Percentiles rank a stretch among this genome's conserved stretches.
These are phyloP conservation scores for Cataglyphis rosenhaueri DNA, from an alignment of 2,888 invertebrate genomes.

Conservation along the genomic window DNA sequence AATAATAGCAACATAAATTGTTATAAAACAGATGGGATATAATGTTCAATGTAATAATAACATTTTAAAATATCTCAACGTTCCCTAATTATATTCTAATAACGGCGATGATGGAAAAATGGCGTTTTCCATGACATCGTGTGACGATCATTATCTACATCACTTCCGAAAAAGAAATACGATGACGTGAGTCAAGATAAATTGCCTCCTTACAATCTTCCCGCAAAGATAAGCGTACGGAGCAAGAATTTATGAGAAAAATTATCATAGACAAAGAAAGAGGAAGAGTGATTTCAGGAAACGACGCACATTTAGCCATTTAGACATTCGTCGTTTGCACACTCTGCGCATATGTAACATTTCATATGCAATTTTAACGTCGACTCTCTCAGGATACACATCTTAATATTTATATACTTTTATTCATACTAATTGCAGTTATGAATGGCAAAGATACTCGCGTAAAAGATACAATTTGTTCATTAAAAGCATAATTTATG, in stretches of 20 bases:
- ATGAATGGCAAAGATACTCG: not conserved
- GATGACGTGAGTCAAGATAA: slow-evolving; percentile 39
- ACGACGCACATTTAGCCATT: not conserved
- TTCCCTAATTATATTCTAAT: slow-evolving; percentile 22
- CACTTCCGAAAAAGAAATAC: slow-evolving; percentile 28
- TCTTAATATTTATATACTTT: slow-evolving; percentile 14
- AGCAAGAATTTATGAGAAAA: slow-evolving; percentile 53
- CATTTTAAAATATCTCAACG: not conserved
- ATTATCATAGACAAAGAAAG: slow-evolving; percentile 53
- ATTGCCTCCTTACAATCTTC: slow-evolving; percentile 38
- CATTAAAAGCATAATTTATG: not conserved
- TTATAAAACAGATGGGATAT: not conserved
- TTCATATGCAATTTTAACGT: not conserved
- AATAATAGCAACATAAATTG: not conserved
- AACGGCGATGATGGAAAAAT: slow-evolving; percentile 7
- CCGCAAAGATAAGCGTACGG: slow-evolving; percentile 18
- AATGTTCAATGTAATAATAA: not conserved
- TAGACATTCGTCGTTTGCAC: not conserved
- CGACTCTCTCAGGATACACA: not conserved
- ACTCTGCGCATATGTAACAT: not conserved
- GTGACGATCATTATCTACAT: slow-evolving; percentile 42
- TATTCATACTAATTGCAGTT: slow-evolving; percentile 7
- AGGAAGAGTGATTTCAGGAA: slow-evolving; percentile 37
- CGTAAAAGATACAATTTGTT: not conserved
- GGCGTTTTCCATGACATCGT: slow-evolving; percentile 39